Evolutionary conservation across 2,113 vertebrate genomes (phyloP), one percentile per base, ranked within the genome.

Genomic region (Chlamydotis undulata): DNA sequence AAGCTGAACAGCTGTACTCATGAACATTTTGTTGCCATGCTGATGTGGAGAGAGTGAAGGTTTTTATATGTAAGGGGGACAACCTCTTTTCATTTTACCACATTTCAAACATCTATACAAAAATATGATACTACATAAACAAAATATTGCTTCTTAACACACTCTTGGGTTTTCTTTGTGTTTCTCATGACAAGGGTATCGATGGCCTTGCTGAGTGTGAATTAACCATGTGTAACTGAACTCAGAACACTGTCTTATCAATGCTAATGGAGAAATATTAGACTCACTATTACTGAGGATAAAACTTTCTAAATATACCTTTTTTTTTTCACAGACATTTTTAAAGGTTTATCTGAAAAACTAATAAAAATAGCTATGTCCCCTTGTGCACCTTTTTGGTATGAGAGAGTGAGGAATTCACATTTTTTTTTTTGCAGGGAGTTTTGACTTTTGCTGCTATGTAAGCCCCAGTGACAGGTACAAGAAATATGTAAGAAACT

Each of bases 201-300:
- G 3, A 52, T 53, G 9, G 10, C 3, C 9, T 64, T 0, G 0
- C 31, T 31, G 28, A 25, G 25, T 4, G 5, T 57, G 65, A 35
- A 55, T 78, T 53, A 76, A n/a, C 7, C 3, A 29, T 71, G 89
- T 79, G 11, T n/a, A 83, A 56, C 33, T 64, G 31, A 69, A 75
- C 10, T 4, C 33, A 50, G 19, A 55, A 69, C 39, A 33, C 19
- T 43, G 3, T 37, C 65, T 63, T 53, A 69, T 14, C 25, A 69
- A 49, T 49, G 39, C 0, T 37, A 63, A 26, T 28, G 6, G 14
- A 73, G 53, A 91, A 87, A 67, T 12, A 4, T 55, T 74, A 71
- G 26, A 19, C 4, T 2, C 2, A 1, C 39, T 89, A 74, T 47
- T 78, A 69, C 12, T 31, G 28, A 61, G 6, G 11, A 80, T 21